Evolutionary conservation across 37 sponge, comb jelly and placozoan genomes (phyloP), one percentile per base, ranked within the genome.

Genomic region (Cliona cf. orientalis): DNA sequence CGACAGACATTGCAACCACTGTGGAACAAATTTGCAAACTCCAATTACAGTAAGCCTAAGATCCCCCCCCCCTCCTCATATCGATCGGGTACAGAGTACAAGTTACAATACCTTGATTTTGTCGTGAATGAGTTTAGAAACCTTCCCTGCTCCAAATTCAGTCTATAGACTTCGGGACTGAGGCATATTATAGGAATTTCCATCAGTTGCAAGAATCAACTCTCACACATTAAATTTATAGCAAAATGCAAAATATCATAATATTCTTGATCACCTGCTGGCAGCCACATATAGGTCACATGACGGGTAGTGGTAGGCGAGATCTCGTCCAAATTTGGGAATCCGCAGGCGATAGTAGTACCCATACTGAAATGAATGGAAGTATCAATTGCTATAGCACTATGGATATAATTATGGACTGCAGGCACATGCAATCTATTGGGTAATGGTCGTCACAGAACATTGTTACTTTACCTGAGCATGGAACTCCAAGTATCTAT

Each of bases 281-380:
- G 90, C 91, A 49, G 82, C 91, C 21, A 98, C 42, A 53, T 92
- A 95, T 41, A 98, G 94, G 71, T 98, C 98, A 89, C 96, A 95
- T 35, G 96, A 85, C 28, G 89, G 78, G n/a, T 38, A 76, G 43
- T 98, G 96, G 70, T 98, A 98, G 40, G 94, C 88, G 72, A 98
- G 66, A 71, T 95, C 95, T n/a, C 94, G 88, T 23, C 98, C 98
- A 85, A 93, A 95, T 35, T 70, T 93, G 17, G 98, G 98, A 2
- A 98, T 86, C 12, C 98, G 65, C 5, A 89, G 84, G n/a, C 85
- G 81, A 64, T 95, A 98, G 75, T 98, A 91, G 58, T 58, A 76
- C 0, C 98, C 98, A 82, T 89, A 79, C 92, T 97, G 42, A 9
- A 70, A 12, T 2, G 1, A 25, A 63, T n/a, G 46, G 42, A 42